Conservation (phyloP, 2,888 invertebrate species). For the Theodoxus fluviatilis region DNA sequence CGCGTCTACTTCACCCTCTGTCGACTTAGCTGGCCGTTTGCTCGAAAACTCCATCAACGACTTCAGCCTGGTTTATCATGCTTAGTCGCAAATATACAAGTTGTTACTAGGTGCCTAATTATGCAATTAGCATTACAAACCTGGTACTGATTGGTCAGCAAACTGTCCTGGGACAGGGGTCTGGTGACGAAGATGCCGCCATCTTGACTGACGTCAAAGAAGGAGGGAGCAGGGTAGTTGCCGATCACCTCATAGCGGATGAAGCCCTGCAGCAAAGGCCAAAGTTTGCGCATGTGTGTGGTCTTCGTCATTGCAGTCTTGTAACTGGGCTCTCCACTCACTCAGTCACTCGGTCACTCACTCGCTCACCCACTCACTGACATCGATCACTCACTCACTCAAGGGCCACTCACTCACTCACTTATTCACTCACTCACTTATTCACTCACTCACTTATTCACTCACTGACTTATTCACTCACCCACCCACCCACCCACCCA, state of each 20-base stretch:
- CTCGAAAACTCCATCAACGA: too few species aligned
- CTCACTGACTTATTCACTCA: not conserved
- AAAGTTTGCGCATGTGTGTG: too few species aligned
- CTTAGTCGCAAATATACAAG: too few species aligned
- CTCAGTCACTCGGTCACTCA: not conserved
- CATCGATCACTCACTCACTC: not conserved
- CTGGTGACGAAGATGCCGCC: conserved; percentile 40
- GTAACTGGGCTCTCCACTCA: not conserved
- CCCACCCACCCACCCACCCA: not conserved
- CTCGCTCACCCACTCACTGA: not conserved
- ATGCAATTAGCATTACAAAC: too few species aligned
- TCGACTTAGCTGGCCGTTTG: too few species aligned
- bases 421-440: not conserved
- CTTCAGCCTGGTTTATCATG: too few species aligned
- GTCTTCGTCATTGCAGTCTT: too few species aligned
- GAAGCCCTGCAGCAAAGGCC: conserved; percentile 39
- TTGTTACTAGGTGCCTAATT: too few species aligned
- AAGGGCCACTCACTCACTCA: not conserved
- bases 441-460: not conserved
- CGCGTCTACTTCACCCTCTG: too few species aligned
- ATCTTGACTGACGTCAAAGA: conserved; percentile 43
- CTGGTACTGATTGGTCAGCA: conserved; percentile 26
- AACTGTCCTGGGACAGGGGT: conserved; percentile 40
- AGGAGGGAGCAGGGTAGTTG: conserved; percentile 47
- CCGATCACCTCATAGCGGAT: conserved; percentile 48